Base-by-base conservation (phyloP, 2,888 invertebrate species). In the Agrotis clavis region DNA sequence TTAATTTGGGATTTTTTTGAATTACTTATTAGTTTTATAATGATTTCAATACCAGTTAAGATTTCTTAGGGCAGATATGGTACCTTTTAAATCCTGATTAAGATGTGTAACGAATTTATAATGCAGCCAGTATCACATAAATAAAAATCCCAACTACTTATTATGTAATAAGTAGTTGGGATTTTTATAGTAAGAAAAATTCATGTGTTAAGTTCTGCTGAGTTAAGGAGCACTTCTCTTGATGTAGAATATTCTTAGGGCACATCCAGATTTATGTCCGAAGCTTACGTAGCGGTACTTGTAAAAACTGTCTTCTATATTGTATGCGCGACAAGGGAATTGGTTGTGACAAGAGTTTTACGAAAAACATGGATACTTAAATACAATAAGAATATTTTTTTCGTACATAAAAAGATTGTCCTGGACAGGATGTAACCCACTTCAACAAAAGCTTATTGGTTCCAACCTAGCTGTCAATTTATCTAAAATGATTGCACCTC, bases 221-320 rank as follows among this genome's bases (percentile, higher is more conserved):
- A 85, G 67, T 74, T 63, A 54, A 61, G 64, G 30, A 51, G 41
- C 41, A 30, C 41, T 79, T 47, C 64, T 79, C 71, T 71, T 50
- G 79, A 54, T 73, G 63, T 68, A 45, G 64, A 76, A 78, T 79
- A 75, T 79, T 82, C 67, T 30, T 77, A 71, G 70, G 59, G 41
- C 18, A 80, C 63, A 67, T 60, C 61, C 21, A 67, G 82, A 87
- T 87, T 86, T 86, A 87, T 85, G 73, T 71, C 50, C 47, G 41
- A 67, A 64, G 77, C 76, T 82, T 75, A 76, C 81, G 19, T 51
- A 70, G 79, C 67, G 48, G 62, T 68, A 78, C 86, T 83, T 84
- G 82, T 82, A 84, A 87, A 86, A 86, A 85, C 77, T 82, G 79
- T 84, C 77, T 82, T 41, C 73, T 69, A 81, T 77, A 77, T 79